phyloP scores from a whole-genome alignment of 2,797 vertebrate species.

The Picus viridis region DNA sequence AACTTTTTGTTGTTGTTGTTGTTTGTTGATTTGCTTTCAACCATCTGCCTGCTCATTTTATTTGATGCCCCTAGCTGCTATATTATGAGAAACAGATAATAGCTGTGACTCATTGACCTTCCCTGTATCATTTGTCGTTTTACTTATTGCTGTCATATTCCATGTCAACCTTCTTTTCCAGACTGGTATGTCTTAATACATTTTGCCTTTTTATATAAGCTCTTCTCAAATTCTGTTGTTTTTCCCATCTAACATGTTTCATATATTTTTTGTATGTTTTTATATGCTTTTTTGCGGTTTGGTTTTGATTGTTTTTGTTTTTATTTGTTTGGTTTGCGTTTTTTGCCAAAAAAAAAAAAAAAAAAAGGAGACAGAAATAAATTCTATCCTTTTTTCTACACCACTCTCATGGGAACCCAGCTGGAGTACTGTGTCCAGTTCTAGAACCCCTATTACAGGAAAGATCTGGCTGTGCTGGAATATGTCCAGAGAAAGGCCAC shows the following conservation, averaged over 20 bases:
- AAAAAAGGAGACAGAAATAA: not conserved
- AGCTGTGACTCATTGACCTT: not conserved
- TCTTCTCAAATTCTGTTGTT: not conserved
- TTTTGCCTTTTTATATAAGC: not conserved
- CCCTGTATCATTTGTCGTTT: not conserved
- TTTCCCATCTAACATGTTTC: not conserved
- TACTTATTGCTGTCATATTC: not conserved
- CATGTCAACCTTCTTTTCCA: not conserved
- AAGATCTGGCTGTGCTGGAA: too few species aligned
- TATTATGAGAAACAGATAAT: not conserved
- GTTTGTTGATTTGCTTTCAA: not conserved
- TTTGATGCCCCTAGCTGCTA: not conserved
- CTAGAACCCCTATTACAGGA: too few species aligned
- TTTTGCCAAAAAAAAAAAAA: not conserved
- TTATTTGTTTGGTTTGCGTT: not conserved
- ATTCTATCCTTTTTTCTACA: too few species aligned
- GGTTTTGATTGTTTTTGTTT: too few species aligned
- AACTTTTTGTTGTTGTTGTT: not conserved
- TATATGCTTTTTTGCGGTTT: too few species aligned
- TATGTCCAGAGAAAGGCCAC: too few species aligned
- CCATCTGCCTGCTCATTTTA: not conserved
- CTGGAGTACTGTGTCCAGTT: too few species aligned
- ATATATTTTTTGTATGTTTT: accelerated
- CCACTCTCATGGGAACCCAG: too few species aligned
- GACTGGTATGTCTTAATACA: not conserved